Evolutionary conservation across 2,888 invertebrate species (phyloP), one percentile per base, ranked within the genome.

Genomic region (Cosmia pyralina): DNA sequence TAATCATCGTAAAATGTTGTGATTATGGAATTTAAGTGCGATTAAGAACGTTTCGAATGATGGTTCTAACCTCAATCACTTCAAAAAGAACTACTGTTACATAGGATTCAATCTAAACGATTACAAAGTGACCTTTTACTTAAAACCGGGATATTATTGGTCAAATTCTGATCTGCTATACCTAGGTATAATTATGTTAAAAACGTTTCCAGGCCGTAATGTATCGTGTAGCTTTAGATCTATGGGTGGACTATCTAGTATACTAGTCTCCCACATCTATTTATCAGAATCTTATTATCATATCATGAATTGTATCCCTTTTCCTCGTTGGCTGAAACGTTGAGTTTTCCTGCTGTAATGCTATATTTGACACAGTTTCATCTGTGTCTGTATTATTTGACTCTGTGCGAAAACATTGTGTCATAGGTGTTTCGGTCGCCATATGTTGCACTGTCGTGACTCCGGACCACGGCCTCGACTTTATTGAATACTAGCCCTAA

Each of bases 371-470:
- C 86, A 87, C 85, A 83, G 81, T 75, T 75, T 77, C 46, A 69
- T 73, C 76, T 71, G 82, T 77, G 72, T 83, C 55, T 78, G 52
- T 65, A 71, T 72, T 87, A 84, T 84, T 85, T 82, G 83, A 84
- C 82, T 72, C 71, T 59, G n/a, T 66, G 50, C 53, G 77, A 88
- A 86, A 87, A 88, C 75, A 58, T 78, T 93, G 93, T 92, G 87
- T 94, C 94, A 94, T 87, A 78, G 84, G 82, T 85, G 87, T 87
- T 88, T 85, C 85, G 84, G 81, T 86, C 87, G 86, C 94, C 94
- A 94, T 94, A 92, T 94, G 94, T 92, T 92, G 88, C 86, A 88
- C 85, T 88, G 90, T 91, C 90, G 90, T 89, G 87, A 90, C 87
- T 85, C 19, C 72, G 59, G 50, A 74, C 75, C 85, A 88, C 86